Base-by-base conservation (phyloP, 2,113 vertebrate species). In the human region DNA sequence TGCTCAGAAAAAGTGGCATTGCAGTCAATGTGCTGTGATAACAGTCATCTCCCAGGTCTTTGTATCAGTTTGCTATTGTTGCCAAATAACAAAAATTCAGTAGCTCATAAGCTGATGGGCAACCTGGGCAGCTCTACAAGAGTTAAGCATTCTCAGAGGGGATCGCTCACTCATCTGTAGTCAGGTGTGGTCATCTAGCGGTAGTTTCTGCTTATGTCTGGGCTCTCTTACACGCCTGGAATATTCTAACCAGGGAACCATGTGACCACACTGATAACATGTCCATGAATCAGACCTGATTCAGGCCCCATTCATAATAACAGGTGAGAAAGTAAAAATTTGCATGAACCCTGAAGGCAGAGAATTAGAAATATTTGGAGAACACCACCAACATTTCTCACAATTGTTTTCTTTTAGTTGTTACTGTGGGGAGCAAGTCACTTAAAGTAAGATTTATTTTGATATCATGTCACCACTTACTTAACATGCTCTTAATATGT, bases 11-110 rank as follows among this genome's bases (percentile, higher is more conserved):
- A 45, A 84, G 35, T 18, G 72, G 16, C 25, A 40, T 70, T 76
- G 52, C 30, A 17, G 27, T 72, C 14, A 72, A 27, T 80, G 59
- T 55, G 30, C 18, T 45, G 0, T 66, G 22, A 10, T 75, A 50
- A 57, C 5, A 87, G 45, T 61, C 32, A 73, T 38, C 40, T 89
- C 48, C 48, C 11, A 87, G 86, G 25, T 87, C 32, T 94, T 80
- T 61, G 14, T 55, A 12, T 92, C 48, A 68, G 6, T n/a, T 43
- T 57, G 5, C 18, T 73, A 17, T 75, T 50, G 3, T 32, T 80
- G 8, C 9, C 55, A 66, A 80, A 35, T 23, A 81, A 25, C 16
- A 81, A 0, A 40, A 72, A 40, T 22, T 75, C 38, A 86, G 17
- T 30, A 64, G 8, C 27, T 68, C 12, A 16, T 66, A 66, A 38